phyloP scores from a whole-genome alignment of 2,113 vertebrate genomes.

The Cyprinodon brontotheroides region DNA sequence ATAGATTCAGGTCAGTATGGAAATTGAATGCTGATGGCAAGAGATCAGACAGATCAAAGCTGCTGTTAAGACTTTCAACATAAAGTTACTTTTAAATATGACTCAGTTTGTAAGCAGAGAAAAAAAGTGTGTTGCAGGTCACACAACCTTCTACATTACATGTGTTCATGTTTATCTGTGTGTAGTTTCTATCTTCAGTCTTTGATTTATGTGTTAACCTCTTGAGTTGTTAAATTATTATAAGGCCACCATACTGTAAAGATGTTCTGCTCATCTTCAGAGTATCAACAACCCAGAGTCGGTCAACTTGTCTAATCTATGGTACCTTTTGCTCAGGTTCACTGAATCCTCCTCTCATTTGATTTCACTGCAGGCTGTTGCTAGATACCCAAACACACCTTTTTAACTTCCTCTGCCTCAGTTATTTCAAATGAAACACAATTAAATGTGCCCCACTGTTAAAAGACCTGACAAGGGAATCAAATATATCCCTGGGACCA shows the following conservation, averaged over 20 bases:
- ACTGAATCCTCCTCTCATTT: conserved; percentile 25
- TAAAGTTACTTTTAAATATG: conserved; percentile 29
- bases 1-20: conserved; percentile 44
- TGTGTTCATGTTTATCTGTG: conserved; percentile 42
- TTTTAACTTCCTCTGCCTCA: conserved; percentile 24
- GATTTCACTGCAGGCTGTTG: conserved; percentile 20
- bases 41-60: conserved; percentile 8
- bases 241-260: conserved; percentile 84
- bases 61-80: conserved; percentile 39
- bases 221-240: conserved; percentile 77
- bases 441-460: conserved; percentile 8
- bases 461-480: conserved; percentile 32
- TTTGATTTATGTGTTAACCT: conserved; percentile 55
- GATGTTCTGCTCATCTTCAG: conserved; percentile 71
- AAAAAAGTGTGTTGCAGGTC: conserved; percentile 39
- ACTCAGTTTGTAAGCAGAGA: conserved; percentile 57
- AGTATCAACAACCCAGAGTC: conserved; percentile 82
- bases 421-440: conserved; percentile 15
- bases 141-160: conserved; percentile 51
- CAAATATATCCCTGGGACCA: conserved; percentile 31
- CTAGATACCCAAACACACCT: conserved; percentile 29
- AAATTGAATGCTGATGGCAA: conserved; percentile 38
- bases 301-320: conserved; percentile 51
- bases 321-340: conserved; percentile 50
- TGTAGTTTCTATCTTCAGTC: conserved; percentile 47